A percentile compares a stretch with the other conserved stretches of the same genome.
These are phyloP conservation scores for Ormyrus labotus DNA, from an alignment of 2,888 invertebrate genomes.

Conservation along the genomic window DNA sequence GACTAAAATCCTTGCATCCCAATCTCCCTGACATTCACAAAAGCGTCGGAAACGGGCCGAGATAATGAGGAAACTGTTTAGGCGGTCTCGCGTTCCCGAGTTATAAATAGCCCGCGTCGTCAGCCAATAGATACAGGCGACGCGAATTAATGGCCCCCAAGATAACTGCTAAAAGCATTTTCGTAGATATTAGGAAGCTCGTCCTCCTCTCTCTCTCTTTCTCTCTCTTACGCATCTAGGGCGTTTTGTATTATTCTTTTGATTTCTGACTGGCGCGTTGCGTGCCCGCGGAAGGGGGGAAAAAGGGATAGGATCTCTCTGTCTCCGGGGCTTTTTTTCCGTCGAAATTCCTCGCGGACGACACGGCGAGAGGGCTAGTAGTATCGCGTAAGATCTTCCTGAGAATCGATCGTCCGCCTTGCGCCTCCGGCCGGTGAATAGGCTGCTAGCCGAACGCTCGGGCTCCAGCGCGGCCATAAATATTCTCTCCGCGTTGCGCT, in stretches of 20 bases:
- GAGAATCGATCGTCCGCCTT: constrained; percentile 59
- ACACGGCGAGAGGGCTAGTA: constrained; percentile 44
- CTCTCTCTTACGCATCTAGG: neutral
- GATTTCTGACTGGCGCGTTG: constrained; percentile 34
- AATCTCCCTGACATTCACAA: neutral
- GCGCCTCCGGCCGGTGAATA: constrained; percentile 25
- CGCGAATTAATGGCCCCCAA: constrained; percentile 64
- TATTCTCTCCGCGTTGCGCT: constrained; percentile 56
- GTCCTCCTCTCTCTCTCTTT: too few species aligned
- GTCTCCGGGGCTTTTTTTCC: constrained; percentile 33
- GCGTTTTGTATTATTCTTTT: constrained; percentile 33
- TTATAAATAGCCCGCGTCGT: constrained; percentile 60
- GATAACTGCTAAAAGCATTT: constrained; percentile 70
- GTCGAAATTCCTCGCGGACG: constrained; percentile 55
- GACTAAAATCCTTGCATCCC: neutral
- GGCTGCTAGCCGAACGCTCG: constrained; percentile 34
- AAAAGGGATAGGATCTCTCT: constrained; percentile 30
- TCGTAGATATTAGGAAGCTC: constrained; percentile 63
- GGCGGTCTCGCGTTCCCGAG: constrained; percentile 9
- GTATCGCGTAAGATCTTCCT: constrained; percentile 61
- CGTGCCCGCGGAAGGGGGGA: constrained; percentile 23
- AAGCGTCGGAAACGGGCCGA: constrained; percentile 13
- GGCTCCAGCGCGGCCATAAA: constrained; percentile 54
- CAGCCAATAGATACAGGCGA: constrained; percentile 58
- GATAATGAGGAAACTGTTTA: constrained; percentile 43